These are phyloP conservation scores for Corvus moneduloides DNA, from an alignment of 2,113 vertebrate species.

Conservation along the genomic window DNA sequence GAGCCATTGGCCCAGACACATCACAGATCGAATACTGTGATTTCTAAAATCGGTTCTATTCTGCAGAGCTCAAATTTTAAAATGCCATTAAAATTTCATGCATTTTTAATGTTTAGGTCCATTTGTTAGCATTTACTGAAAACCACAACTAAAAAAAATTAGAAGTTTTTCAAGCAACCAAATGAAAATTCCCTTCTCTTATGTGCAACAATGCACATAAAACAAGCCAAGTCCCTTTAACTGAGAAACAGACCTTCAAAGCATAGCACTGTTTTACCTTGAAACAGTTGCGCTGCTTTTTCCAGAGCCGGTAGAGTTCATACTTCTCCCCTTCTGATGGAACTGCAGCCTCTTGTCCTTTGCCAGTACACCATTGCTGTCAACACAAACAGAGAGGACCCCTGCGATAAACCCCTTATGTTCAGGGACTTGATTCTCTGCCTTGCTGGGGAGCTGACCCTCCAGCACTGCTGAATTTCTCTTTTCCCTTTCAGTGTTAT, in stretches of 20 bases:
- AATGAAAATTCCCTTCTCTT: neutral
- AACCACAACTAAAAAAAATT: constrained; percentile 3
- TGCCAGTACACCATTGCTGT: constrained; percentile 82
- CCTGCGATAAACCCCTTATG: neutral
- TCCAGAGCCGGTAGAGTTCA: constrained; percentile 96
- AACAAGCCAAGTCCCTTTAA: neutral
- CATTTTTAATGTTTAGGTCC: neutral
- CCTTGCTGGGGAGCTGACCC: neutral
- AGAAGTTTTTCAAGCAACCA: neutral
- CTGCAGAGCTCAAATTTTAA: neutral
- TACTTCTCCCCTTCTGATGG: constrained; percentile 90
- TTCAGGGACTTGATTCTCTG: neutral
- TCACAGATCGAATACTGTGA: neutral
- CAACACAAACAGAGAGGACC: constrained; percentile 43
- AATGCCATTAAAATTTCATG: neutral
- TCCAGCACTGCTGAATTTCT: neutral
- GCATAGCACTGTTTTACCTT: constrained; percentile 77
- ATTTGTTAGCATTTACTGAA: constrained; percentile 18
- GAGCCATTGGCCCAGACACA: neutral
- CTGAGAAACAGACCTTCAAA: neutral
- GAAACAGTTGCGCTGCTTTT: constrained; percentile 94
- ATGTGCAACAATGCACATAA: neutral
- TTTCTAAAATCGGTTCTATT: neutral
- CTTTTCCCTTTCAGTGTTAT: neutral
- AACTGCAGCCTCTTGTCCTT: constrained; percentile 88